phyloP scores from a whole-genome alignment of 1,140 invertebrate genomes.

The Neodiprion lecontei region DNA sequence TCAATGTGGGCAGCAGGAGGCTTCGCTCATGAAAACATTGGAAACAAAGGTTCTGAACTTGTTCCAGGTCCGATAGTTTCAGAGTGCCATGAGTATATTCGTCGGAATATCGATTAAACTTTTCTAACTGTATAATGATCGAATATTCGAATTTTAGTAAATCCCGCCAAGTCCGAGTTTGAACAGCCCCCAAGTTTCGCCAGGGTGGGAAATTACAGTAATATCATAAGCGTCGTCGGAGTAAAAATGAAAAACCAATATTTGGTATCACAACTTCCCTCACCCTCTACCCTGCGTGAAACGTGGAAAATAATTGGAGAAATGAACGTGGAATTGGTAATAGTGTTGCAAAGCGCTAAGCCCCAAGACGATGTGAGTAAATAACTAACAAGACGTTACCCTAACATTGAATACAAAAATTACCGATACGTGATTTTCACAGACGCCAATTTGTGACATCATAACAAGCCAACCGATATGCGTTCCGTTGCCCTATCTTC shows the following conservation, averaged over 20 bases:
- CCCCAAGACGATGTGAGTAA: not conserved
- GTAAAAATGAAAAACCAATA: not conserved
- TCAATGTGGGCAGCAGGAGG: too few species aligned
- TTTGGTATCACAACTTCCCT: not conserved
- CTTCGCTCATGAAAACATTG: too few species aligned
- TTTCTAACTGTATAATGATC: too few species aligned
- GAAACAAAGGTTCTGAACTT: too few species aligned
- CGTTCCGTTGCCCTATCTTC: not conserved
- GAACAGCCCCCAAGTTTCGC: too few species aligned
- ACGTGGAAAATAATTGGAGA: conserved; percentile 57
- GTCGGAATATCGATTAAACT: too few species aligned
- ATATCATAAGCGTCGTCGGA: not conserved
- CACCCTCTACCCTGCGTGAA: not conserved
- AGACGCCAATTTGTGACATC: not conserved
- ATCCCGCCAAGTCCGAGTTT: too few species aligned
- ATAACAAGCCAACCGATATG: not conserved
- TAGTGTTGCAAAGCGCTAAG: conserved; percentile 60
- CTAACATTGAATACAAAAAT: not conserved
- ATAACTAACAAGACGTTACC: not conserved
- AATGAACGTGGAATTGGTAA: conserved; percentile 68
- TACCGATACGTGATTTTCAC: not conserved
- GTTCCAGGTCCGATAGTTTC: too few species aligned
- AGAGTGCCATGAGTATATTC: too few species aligned
- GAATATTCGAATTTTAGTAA: too few species aligned
- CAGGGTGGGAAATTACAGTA: not conserved